Percentiles rank a stretch among this genome's conserved stretches.
Conservation (phyloP, 2,113 vertebrate species). For the Tetraodon nigroviridis region DNA sequence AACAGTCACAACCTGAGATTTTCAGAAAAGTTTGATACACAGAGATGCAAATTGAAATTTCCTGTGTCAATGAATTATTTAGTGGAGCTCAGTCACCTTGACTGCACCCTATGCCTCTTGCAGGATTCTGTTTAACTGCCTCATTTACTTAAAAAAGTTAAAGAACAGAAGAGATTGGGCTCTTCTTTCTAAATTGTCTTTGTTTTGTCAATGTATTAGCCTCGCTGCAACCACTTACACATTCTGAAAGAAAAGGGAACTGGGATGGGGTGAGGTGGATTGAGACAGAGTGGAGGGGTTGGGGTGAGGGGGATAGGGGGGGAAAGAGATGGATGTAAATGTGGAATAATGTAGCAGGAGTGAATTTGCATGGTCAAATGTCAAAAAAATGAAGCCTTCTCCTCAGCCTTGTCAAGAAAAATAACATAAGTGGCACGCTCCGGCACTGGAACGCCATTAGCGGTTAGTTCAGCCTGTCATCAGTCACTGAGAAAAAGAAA, state of each 20-base stretch:
- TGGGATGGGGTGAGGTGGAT: slow-evolving; percentile 36
- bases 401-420: slow-evolving; percentile 96
- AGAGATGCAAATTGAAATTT: slow-evolving; percentile 51
- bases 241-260: slow-evolving; percentile 38
- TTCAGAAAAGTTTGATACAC: slow-evolving; percentile 23
- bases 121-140: slow-evolving; percentile 34
- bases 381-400: slow-evolving; percentile 99
- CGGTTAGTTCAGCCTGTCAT: slow-evolving; percentile 95
- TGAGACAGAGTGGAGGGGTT: slow-evolving; percentile 47
- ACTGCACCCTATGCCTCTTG: slow-evolving; percentile 16
- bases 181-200: slow-evolving; percentile 77
- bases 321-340: slow-evolving; percentile 90
- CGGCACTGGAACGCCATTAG: slow-evolving; percentile 92
- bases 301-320: slow-evolving; percentile 27
- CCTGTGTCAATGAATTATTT: slow-evolving; percentile 62
- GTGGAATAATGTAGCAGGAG: slow-evolving; percentile 98
- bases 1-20: slow-evolving; percentile 34
- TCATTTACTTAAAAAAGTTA: slow-evolving; percentile 39
- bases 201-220: slow-evolving; percentile 88
- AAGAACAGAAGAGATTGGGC: slow-evolving; percentile 46
- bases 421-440: slow-evolving; percentile 90
- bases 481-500: slow-evolving; percentile 84
- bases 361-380: slow-evolving; percentile 99
- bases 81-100: slow-evolving; percentile 30
- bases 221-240: slow-evolving; percentile 78